Conservation (phyloP, 2,113 vertebrate genomes). For the Cyanoramphus novaezelandiae region DNA sequence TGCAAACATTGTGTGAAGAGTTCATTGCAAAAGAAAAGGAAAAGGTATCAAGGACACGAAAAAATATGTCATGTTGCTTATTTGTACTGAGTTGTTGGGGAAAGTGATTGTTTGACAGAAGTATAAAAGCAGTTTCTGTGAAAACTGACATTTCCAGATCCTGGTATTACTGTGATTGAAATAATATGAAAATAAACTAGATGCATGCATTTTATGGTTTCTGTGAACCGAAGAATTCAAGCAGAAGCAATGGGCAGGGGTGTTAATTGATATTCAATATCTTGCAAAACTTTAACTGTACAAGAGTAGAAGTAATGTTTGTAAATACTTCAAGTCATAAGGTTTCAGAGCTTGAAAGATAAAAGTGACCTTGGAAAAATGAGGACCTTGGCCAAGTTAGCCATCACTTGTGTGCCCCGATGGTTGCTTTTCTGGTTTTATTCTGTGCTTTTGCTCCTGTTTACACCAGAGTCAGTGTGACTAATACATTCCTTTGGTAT, state of each 20-base stretch:
- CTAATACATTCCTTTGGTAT: not conserved
- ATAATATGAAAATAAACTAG: not conserved
- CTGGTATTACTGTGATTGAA: not conserved
- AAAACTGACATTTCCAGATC: not conserved
- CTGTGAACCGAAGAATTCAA: not conserved
- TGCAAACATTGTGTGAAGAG: not conserved
- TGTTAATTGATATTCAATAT: not conserved
- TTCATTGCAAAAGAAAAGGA: not conserved
- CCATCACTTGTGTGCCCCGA: not conserved
- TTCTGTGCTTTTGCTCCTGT: not conserved
- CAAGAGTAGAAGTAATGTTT: not conserved
- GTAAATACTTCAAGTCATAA: not conserved
- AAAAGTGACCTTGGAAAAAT: not conserved
- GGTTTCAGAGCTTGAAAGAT: not conserved
- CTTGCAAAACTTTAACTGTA: not conserved
- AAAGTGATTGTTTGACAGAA: not conserved
- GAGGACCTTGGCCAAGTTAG: not conserved
- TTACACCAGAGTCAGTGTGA: not conserved
- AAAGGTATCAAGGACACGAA: not conserved
- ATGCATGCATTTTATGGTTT: not conserved
- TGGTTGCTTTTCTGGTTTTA: not conserved
- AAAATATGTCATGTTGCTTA: not conserved
- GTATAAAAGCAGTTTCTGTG: not conserved
- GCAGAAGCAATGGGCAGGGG: not conserved
- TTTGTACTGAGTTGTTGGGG: not conserved